Evolutionary conservation across 2,797 vertebrate species (phyloP).

Genomic region (Hoplostethus mediterraneus): DNA sequence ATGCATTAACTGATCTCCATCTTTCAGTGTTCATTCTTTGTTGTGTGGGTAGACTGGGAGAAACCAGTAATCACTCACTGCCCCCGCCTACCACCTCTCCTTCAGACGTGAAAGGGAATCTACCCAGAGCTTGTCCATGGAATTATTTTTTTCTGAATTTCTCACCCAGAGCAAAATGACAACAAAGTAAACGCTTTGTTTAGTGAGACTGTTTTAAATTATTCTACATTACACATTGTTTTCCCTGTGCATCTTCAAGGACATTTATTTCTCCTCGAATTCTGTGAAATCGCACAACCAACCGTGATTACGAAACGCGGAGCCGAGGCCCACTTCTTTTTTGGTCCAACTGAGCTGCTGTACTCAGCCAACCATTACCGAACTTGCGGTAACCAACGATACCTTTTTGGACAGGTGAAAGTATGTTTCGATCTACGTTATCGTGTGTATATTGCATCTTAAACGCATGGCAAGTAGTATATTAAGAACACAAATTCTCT

Average conservation of each 20-base stretch:
- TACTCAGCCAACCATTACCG: conserved; percentile 61
- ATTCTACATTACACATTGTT: no score
- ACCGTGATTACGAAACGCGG: not conserved
- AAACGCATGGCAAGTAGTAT: not conserved
- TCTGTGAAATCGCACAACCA: not conserved
- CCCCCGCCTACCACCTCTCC: no score
- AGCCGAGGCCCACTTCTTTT: not conserved
- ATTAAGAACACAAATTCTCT: not conserved
- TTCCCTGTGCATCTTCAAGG: no score
- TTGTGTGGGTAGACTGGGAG: not conserved
- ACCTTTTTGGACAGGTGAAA: conserved; percentile 72
- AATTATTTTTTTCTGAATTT: no score
- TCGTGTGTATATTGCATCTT: not conserved
- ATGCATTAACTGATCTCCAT: conserved; percentile 29
- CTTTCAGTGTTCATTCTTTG: not conserved
- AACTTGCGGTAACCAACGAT: conserved; percentile 33
- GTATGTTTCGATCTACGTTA: conserved; percentile 56
- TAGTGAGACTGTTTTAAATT: no score
- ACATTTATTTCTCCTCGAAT: no score
- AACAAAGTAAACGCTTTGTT: no score
- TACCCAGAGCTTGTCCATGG: no score
- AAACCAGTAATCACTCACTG: no score
- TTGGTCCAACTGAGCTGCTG: conserved; percentile 60
- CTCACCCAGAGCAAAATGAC: no score
- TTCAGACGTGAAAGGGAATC: no score